phyloP scores from a whole-genome alignment of 2,797 vertebrate species.

The Gymnothorax reevesii region DNA sequence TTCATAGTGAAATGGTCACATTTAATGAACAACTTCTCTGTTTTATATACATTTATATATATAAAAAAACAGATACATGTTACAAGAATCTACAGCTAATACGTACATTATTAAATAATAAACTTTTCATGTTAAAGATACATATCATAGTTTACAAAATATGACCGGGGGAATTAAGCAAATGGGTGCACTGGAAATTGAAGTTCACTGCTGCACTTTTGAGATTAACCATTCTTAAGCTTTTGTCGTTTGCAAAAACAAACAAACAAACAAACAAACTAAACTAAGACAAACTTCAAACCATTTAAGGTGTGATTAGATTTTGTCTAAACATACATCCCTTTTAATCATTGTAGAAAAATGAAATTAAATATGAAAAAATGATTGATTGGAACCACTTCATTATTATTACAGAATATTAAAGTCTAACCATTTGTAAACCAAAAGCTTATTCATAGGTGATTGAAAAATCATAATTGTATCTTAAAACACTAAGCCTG shows the following conservation, averaged over 20 bases:
- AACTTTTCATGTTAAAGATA: conserved; percentile 85
- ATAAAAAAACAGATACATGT: conserved; percentile 97
- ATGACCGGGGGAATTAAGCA: conserved; percentile 78
- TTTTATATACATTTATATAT: conserved; percentile 85
- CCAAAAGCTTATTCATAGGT: conserved; percentile 57
- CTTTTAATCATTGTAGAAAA: neutral
- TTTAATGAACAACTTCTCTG: conserved; percentile 37
- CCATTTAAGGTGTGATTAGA: conserved; percentile 54
- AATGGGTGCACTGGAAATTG: conserved; percentile 69
- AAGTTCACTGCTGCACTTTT: conserved; percentile 69
- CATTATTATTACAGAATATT: conserved; percentile 37
- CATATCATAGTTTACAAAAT: conserved; percentile 85
- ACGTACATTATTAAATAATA: conserved; percentile 88
- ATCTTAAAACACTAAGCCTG: conserved; percentile 46
- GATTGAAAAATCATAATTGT: conserved; percentile 53
- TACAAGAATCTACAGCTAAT: conserved; percentile 85
- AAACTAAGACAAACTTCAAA: conserved; percentile 23
- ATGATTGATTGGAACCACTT: neutral
- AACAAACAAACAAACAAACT: conserved; percentile 64
- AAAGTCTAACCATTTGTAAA: conserved; percentile 67
- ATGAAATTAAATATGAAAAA: conserved; percentile 10
- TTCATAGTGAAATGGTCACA: conserved; percentile 32
- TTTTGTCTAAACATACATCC: conserved; percentile 1
- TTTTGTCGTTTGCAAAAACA: conserved; percentile 49
- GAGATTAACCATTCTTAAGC: neutral